Base-by-base conservation (phyloP, 2,113 vertebrate species). In the Zosterops pallidus region DNA sequence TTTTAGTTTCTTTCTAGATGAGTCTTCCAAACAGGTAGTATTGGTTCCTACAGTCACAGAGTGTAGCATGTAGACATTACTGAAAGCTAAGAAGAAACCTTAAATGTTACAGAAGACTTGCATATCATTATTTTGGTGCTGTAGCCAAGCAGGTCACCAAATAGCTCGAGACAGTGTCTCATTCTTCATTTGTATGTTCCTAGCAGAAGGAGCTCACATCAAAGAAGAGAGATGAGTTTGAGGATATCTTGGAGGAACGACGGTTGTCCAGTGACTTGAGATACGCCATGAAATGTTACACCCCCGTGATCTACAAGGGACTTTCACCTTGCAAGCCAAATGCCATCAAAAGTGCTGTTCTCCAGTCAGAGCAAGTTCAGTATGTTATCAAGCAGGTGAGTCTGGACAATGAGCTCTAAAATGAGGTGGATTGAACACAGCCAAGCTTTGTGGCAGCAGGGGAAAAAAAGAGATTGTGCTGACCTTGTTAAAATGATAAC, bases 171-270 rank as follows among this genome's bases (percentile, higher is more conserved):
- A 14, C 28, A 14, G 78, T 72, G 39, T 42, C 90, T 97, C 86
- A 90, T 92, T 90, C 62, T 94, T 90, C 47, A 23, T 44, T 97
- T 94, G 91, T 75, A 20, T 92, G 80, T 94, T 94, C 92, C 96
- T 91, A 98, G 97, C 98, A 98, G 97, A 98, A 98, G 95, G 98
- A 99, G 60, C 97, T 98, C 11, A 97, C 97, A 64, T 97, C 98
- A 78, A 99, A 98, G 97, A 99, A 99, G 39, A 98, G 99, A 95
- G 99, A 99, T 95, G 98, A 99, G 31, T 99, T 99, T 95, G 99
- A 99, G 98, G 99, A 99, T 96, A 97, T 99, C 18, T 85, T 99
- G 93, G 99, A 99, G 93, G 99, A 99, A 87, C 98, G 99, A 57
- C 98, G 99, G 59, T 97, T 97, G 67, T 98, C 98, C 96, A 99